phyloP scores from a whole-genome alignment of 2,113 vertebrate genomes.

The Hypocryptadius cinnamomeus region DNA sequence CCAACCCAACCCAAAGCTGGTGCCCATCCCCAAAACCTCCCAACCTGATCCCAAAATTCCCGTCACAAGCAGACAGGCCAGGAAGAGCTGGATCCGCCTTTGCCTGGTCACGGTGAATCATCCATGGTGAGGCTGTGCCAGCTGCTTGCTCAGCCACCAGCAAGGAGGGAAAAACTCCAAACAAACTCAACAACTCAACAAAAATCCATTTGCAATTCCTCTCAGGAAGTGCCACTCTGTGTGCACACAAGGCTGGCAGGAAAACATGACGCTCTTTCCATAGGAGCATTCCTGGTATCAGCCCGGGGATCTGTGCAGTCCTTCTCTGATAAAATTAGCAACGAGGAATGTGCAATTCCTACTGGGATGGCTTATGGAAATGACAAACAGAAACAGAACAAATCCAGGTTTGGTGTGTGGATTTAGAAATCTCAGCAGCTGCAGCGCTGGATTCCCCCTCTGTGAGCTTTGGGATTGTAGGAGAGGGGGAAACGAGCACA shows the following conservation, averaged over 20 bases:
- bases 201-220: not conserved
- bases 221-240: not conserved
- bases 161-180: not conserved
- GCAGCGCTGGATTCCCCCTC: not conserved
- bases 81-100: not conserved
- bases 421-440: not conserved
- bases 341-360: not conserved
- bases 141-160: not conserved
- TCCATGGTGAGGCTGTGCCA: not conserved
- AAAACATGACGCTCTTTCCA: not conserved
- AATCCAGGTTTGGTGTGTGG: not conserved
- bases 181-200: not conserved
- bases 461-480: accelerated
- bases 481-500: not conserved
- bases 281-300: not conserved
- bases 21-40: not conserved
- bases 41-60: not conserved
- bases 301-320: not conserved
- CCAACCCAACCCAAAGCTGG: not conserved
- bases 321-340: not conserved
- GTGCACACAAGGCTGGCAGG: not conserved
- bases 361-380: not conserved
- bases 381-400: not conserved
- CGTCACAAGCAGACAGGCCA: not conserved
- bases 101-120: not conserved